A percentile compares a stretch with the other conserved stretches of the same genome.
Evolutionary conservation across 2,888 invertebrate genomes (phyloP).

Genomic region (Chelonus formosanus): DNA sequence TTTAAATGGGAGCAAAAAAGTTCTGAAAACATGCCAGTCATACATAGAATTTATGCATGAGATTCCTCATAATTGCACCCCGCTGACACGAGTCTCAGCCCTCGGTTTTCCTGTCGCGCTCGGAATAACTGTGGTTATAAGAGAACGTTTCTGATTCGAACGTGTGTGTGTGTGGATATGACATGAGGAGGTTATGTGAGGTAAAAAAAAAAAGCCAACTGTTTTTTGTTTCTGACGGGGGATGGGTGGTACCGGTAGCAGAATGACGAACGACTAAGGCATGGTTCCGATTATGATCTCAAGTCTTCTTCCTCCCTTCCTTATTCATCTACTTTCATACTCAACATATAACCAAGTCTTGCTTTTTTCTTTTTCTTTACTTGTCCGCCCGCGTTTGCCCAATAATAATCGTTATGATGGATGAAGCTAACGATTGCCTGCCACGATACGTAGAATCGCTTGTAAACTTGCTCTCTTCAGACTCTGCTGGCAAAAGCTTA

Average conservation of each 20-base stretch:
- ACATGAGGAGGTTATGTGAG: too few species aligned
- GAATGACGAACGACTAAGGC: conserved; percentile 48
- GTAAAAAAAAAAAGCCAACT: too few species aligned
- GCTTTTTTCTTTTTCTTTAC: neutral
- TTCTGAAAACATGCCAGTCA: conserved; percentile 43
- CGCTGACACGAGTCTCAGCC: conserved; percentile 36
- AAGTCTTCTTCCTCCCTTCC: conserved; percentile 27
- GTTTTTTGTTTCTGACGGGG: conserved; percentile 25
- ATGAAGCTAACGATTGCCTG: conserved; percentile 10
- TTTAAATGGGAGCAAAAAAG: neutral
- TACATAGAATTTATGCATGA: conserved; percentile 34
- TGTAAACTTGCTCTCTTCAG: neutral
- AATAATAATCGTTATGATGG: conserved; percentile 20
- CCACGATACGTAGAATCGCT: conserved; percentile 2
- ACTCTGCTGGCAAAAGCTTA: too few species aligned
- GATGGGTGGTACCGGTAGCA: conserved; percentile 40
- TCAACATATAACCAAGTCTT: conserved; percentile 8
- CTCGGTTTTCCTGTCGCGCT: conserved; percentile 10
- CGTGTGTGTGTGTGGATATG: too few species aligned
- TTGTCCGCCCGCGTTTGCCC: conserved; percentile 6
- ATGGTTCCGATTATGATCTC: conserved; percentile 54
- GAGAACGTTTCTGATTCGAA: neutral
- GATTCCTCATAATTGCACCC: conserved; percentile 41
- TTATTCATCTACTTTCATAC: conserved; percentile 19
- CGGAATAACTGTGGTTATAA: conserved; percentile 13